Base-by-base conservation (phyloP, 2,888 invertebrate genomes). In the Parnassius glacialis region DNA sequence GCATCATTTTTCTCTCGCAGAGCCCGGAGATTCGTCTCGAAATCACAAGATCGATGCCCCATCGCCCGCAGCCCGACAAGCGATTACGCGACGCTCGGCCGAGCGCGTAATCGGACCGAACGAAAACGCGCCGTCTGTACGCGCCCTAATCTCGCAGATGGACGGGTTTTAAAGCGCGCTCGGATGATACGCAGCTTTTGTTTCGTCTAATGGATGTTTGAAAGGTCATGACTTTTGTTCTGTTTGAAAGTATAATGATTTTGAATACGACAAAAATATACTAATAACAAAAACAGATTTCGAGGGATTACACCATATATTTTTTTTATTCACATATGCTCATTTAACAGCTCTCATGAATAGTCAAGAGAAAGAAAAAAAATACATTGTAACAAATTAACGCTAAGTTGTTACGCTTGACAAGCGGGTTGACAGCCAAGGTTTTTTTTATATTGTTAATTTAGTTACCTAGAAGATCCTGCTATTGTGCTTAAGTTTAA, bases 21-120 rank as follows among this genome's bases (percentile, higher is more conserved):
- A 57, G 43, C 53, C 53, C 52, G 52, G 48, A 43, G 55, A 48
- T 56, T 55, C 48, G 57, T 63, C 55, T 55, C 42, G 50, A 42
- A 62, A 62, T 62, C 58, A 47, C 34, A n/a, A 59, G 62, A 62
- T 63, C 62, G 62, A 63, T 63, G 55, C 62, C 62, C 62, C 59
- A 59, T 59, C 58, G 60, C 45, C 57, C 50, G 58, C 67, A 65
- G 68, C 66, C 65, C 62, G 64, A 59, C 72, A 65, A 67, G 68
- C 74, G 70, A 73, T 64, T 65, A 67, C 65, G 43, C 43, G 34
- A 42, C 65, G 74, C 72, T 66, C 60, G 57, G 61, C 59, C 66
- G 61, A 72, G 79, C 78, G 59, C 63, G 54, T 68, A 66, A 72
- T 41, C 64, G 66, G 11, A 42, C 69, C 64, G 61, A 52, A 66